phyloP scores from a whole-genome alignment of 2,888 invertebrate genomes.

The Blomia tropicalis region DNA sequence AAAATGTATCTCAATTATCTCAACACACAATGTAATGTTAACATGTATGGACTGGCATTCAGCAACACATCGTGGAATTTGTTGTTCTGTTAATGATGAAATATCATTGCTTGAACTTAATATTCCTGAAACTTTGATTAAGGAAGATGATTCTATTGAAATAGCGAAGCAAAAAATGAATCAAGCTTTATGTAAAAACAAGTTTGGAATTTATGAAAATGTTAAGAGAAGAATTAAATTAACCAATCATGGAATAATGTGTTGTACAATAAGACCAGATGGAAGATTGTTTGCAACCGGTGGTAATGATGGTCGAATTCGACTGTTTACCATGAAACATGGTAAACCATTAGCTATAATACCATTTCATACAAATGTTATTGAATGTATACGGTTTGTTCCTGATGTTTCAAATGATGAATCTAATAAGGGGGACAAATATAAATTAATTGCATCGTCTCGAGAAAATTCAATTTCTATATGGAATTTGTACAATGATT shows the following conservation, averaged over 20 bases:
- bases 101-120: constrained; percentile 23
- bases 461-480: constrained; percentile 6
- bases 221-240: constrained; percentile 9
- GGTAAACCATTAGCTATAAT: constrained; percentile 30
- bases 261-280: constrained; percentile 29
- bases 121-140: background rate
- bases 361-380: constrained; percentile 26
- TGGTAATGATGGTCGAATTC: constrained; percentile 29
- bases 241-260: constrained; percentile 28
- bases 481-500: background rate
- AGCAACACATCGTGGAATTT: constrained; percentile 22
- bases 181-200: background rate
- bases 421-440: background rate
- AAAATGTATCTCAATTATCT: background rate
- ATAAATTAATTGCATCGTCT: background rate
- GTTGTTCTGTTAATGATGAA: constrained; percentile 25
- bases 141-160: background rate
- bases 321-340: constrained; percentile 30
- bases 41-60: constrained; percentile 27
- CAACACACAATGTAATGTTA: constrained; percentile 20
- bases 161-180: background rate
- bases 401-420: background rate
- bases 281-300: constrained; percentile 29
- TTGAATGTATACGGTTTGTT: constrained; percentile 27
- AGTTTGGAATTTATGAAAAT: background rate